Evolutionary conservation across 1,140 invertebrate genomes (phyloP).

Genomic region (Drosophila baimaii): DNA sequence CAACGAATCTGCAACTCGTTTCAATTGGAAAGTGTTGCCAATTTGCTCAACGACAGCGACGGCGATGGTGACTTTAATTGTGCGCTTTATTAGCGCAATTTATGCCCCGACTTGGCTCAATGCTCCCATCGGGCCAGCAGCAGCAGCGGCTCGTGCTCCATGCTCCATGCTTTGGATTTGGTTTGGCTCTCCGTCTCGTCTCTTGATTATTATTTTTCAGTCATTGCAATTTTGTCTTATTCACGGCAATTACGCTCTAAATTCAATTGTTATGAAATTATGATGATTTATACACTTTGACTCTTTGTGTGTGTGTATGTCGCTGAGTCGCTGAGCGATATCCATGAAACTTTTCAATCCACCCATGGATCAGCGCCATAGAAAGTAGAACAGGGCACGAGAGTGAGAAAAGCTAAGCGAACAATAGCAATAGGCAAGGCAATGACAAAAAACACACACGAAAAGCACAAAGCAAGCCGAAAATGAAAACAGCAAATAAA

Average conservation of each 20-base stretch:
- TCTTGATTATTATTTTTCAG: slow-evolving; percentile 76
- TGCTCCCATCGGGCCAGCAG: slow-evolving; percentile 43
- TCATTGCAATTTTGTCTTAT: slow-evolving; percentile 64
- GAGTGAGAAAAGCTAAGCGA: slow-evolving; percentile 51
- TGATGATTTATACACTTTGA: slow-evolving; percentile 46
- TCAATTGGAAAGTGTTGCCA: slow-evolving; percentile 81
- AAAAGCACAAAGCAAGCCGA: slow-evolving; percentile 33
- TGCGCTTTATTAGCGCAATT: slow-evolving; percentile 82
- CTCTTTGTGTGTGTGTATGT: slow-evolving; percentile 3
- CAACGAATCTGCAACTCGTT: slow-evolving; percentile 55
- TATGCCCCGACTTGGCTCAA: slow-evolving; percentile 66
- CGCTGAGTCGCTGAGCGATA: slow-evolving; percentile 10
- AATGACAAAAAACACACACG: slow-evolving; percentile 41
- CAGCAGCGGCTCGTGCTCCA: slow-evolving; percentile 40
- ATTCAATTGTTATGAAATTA: slow-evolving; percentile 80
- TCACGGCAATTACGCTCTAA: slow-evolving; percentile 75
- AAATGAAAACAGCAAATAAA: slow-evolving; percentile 39
- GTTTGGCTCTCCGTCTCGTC: slow-evolving; percentile 29
- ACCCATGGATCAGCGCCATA: slow-evolving; percentile 61
- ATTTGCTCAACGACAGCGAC: slow-evolving; percentile 64
- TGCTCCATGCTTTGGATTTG: slow-evolving; percentile 28
- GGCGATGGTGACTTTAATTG: slow-evolving; percentile 65
- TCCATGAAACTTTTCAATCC: slow-evolving; percentile 55
- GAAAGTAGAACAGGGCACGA: slow-evolving; percentile 74
- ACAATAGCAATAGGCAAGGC: slow-evolving; percentile 40